Conservation (phyloP, 1,140 invertebrate species). For the Tetramorium alpestre region DNA sequence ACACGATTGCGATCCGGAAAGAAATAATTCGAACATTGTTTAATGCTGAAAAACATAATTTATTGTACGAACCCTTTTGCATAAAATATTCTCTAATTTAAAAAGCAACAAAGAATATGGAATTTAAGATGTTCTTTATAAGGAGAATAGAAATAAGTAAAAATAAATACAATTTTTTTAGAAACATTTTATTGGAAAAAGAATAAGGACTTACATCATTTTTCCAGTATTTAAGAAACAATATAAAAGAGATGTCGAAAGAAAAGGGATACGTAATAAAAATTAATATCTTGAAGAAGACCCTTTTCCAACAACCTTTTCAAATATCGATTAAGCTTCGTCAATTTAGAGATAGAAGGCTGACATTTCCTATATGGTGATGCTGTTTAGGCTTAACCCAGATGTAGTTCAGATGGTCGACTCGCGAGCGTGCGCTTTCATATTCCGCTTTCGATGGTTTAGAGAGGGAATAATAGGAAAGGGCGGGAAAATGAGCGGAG, state of each 20-base stretch:
- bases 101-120: no score
- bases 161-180: no score
- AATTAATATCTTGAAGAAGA: not conserved
- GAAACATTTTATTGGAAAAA: not conserved
- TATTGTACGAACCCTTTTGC: not conserved
- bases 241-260: not conserved
- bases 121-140: not conserved
- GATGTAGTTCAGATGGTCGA: not conserved
- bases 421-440: constrained; percentile 39
- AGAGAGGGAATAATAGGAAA: constrained; percentile 54
- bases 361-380: not conserved
- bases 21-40: not conserved
- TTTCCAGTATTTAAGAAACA: not conserved
- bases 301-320: not conserved
- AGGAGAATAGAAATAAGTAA: not conserved
- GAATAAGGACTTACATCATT: not conserved
- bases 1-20: not conserved
- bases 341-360: not conserved
- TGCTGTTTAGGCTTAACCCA: constrained; percentile 3
- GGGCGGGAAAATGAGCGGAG: constrained; percentile 50
- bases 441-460: constrained; percentile 31
- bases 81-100: not conserved
- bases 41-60: not conserved
- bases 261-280: not conserved
- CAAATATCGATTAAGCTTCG: not conserved